Evolutionary conservation across 2,797 vertebrate species (phyloP).

Genomic region (Catamblyrhynchus diadema): DNA sequence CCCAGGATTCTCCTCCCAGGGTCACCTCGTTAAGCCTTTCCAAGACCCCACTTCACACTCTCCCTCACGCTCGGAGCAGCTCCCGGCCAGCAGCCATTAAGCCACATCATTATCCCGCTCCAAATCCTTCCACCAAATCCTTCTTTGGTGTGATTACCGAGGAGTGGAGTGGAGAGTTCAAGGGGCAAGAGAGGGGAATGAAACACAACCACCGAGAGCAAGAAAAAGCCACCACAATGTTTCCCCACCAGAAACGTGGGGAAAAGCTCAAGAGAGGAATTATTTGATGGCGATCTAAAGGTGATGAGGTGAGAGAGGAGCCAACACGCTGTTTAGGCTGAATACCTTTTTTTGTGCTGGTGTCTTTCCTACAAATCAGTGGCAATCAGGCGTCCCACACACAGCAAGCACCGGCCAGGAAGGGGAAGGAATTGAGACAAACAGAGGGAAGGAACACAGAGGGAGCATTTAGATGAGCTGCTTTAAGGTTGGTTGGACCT

Average conservation of each 20-base stretch:
- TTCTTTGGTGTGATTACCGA: not conserved
- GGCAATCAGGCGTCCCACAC: slow-evolving; percentile 22
- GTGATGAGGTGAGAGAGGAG: not conserved
- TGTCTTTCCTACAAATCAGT: not conserved
- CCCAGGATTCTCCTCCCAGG: not conserved
- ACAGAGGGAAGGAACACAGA: slow-evolving; percentile 16
- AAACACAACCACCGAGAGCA: not conserved
- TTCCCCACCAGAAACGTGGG: not conserved
- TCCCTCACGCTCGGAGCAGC: not conserved
- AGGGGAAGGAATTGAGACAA: not conserved
- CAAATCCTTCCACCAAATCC: slow-evolving; percentile 36
- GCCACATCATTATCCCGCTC: slow-evolving; percentile 18
- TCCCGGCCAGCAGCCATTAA: slow-evolving; percentile 13
- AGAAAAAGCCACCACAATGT: not conserved
- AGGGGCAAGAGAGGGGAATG: not conserved
- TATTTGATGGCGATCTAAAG: not conserved
- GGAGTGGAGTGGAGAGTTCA: slow-evolving; percentile 4
- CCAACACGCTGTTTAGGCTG: not conserved
- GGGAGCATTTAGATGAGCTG: slow-evolving; percentile 59
- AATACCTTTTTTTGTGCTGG: not conserved
- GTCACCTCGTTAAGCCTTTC: not conserved
- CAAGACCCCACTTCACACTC: not conserved
- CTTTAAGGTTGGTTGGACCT: slow-evolving; percentile 56
- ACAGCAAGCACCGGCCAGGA: not conserved
- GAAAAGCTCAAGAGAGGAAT: not conserved